Conservation (phyloP, 2,797 vertebrate genomes). For the Lepilemur ruficaudatus region DNA sequence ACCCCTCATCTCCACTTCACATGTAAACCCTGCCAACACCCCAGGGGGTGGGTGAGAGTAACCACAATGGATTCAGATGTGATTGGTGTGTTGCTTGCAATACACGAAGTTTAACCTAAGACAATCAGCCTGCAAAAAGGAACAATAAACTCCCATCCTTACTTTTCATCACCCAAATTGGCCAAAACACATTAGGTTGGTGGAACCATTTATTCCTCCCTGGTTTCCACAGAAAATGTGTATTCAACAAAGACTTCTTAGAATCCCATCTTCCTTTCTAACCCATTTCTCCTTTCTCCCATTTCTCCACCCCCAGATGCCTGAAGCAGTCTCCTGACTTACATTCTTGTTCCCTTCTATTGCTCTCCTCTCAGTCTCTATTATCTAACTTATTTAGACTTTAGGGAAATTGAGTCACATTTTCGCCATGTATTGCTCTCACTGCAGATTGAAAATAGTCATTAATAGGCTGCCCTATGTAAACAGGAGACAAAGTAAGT, state of each 20-base stretch:
- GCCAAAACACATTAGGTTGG: neutral
- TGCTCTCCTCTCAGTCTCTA: neutral
- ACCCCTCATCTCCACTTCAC: neutral
- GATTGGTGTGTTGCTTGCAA: neutral
- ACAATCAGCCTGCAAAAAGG: neutral
- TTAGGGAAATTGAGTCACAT: neutral
- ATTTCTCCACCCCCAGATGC: neutral
- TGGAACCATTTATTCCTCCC: neutral
- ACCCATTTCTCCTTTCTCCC: neutral
- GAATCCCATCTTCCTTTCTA: neutral
- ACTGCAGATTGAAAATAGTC: neutral
- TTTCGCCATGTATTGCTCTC: neutral
- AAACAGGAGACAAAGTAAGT: neutral
- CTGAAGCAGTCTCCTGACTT: neutral
- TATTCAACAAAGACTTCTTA: neutral
- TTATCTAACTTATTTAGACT: neutral
- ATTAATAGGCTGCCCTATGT: neutral
- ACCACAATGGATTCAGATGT: neutral
- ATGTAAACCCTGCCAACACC: neutral
- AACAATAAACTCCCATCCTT: neutral
- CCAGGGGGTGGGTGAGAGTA: neutral
- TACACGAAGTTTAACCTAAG: neutral
- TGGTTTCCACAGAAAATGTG: neutral
- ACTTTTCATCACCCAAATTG: constrained; percentile 1
- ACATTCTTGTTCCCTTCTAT: neutral